Evolutionary conservation across 2,113 vertebrate species (phyloP).

Genomic region (Macquaria ambigua): DNA sequence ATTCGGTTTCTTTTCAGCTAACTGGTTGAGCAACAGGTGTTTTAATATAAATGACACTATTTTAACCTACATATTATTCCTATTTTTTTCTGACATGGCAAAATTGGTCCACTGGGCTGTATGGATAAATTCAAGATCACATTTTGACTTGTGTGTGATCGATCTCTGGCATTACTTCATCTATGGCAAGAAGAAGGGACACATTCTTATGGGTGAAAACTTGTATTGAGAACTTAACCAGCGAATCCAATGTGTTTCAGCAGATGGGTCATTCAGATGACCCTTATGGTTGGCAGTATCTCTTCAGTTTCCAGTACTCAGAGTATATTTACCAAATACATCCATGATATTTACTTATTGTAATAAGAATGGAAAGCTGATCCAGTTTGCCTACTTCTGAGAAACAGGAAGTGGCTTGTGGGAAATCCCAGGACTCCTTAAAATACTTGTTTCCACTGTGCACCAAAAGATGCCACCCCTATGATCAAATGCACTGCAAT

Average conservation of each 20-base stretch:
- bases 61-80: background rate
- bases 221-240: background rate
- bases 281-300: background rate
- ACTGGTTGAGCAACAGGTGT: background rate
- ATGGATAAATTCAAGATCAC: background rate
- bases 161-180: background rate
- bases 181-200: background rate
- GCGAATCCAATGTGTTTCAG: too few relatives aligned
- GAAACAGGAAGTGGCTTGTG: background rate
- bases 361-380: background rate
- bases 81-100: background rate
- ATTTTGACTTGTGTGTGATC: background rate
- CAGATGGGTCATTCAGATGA: background rate
- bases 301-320: background rate
- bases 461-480: background rate
- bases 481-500: background rate
- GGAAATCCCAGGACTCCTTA: slow-evolving; percentile 9
- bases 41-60: background rate
- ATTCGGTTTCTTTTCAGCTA: background rate
- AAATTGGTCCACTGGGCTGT: background rate
- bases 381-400: background rate
- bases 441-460: slow-evolving; percentile 6
- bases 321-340: background rate
- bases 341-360: background rate
- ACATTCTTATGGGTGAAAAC: background rate